Evolutionary conservation across 2,888 invertebrate genomes (phyloP).

Genomic region (Axea sp.): DNA sequence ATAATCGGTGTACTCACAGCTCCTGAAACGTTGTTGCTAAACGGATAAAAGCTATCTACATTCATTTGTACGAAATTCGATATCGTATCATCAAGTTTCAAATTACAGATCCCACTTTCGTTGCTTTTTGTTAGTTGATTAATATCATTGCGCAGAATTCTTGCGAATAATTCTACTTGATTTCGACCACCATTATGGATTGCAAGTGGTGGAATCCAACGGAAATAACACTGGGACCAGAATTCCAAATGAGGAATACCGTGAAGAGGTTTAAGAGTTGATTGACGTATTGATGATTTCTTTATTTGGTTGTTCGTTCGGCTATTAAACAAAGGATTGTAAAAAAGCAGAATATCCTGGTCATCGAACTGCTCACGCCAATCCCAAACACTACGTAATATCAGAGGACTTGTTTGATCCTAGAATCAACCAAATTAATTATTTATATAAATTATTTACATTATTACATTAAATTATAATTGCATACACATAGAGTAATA

Average conservation of each 20-base stretch:
- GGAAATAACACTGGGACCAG: slow-evolving; percentile 94
- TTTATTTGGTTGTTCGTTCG: slow-evolving; percentile 36
- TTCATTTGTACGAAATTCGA: slow-evolving; percentile 74
- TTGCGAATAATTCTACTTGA: slow-evolving; percentile 81
- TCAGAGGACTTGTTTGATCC: slow-evolving; percentile 81
- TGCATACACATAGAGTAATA: no score
- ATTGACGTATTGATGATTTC: slow-evolving; percentile 7
- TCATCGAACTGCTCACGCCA: slow-evolving; percentile 93
- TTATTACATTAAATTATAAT: no score
- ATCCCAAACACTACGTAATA: slow-evolving; percentile 91
- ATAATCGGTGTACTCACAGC: slow-evolving; percentile 76
- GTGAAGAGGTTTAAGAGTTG: slow-evolving; percentile 59
- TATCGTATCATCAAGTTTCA: slow-evolving; percentile 59
- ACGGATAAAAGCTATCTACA: slow-evolving; percentile 78
- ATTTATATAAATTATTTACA: no score
- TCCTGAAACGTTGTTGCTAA: slow-evolving; percentile 73
- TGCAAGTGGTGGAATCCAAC: slow-evolving; percentile 92
- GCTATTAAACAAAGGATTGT: slow-evolving; percentile 88
- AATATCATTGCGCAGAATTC: slow-evolving; percentile 80
- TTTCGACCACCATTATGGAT: slow-evolving; percentile 85
- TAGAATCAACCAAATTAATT: slow-evolving; percentile 70
- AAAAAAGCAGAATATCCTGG: slow-evolving; percentile 89
- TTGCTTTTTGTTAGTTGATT: slow-evolving; percentile 77
- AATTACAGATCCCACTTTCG: slow-evolving; percentile 65
- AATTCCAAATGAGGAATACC: slow-evolving; percentile 84